Conservation (phyloP, 2,113 vertebrate species). For the Python bivittatus region DNA sequence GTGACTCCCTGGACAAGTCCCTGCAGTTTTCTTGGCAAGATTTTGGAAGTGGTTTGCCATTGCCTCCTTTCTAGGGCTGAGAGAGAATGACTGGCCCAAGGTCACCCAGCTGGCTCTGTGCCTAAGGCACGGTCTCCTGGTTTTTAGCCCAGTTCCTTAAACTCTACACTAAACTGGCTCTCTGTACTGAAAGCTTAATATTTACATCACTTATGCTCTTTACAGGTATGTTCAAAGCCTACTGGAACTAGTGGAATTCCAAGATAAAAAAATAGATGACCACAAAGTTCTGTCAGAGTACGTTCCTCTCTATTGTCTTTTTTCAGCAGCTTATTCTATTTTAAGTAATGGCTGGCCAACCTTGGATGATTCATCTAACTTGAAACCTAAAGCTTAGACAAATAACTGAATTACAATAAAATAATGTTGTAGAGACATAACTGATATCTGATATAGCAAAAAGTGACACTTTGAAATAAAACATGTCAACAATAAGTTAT, state of each 20-base stretch:
- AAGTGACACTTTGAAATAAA: background rate
- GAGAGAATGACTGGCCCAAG: background rate
- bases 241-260: conserved; percentile 90
- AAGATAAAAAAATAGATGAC: conserved; percentile 86
- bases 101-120: background rate
- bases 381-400: background rate
- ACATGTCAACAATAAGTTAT: background rate
- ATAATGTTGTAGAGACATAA: background rate
- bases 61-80: background rate
- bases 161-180: background rate
- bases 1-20: background rate
- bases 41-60: background rate
- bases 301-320: conserved; percentile 46
- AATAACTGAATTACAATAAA: background rate
- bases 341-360: background rate
- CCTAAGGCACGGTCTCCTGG: background rate
- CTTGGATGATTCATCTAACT: background rate
- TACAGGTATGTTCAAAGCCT: conserved; percentile 87
- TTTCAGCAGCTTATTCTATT: background rate
- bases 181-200: background rate
- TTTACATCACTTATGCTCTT: background rate
- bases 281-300: conserved; percentile 87
- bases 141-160: background rate
- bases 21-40: background rate
- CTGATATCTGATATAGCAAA: background rate